These are phyloP conservation scores for Falcaria lacertinaria DNA, from an alignment of 2,888 invertebrate species.

Conservation along the genomic window DNA sequence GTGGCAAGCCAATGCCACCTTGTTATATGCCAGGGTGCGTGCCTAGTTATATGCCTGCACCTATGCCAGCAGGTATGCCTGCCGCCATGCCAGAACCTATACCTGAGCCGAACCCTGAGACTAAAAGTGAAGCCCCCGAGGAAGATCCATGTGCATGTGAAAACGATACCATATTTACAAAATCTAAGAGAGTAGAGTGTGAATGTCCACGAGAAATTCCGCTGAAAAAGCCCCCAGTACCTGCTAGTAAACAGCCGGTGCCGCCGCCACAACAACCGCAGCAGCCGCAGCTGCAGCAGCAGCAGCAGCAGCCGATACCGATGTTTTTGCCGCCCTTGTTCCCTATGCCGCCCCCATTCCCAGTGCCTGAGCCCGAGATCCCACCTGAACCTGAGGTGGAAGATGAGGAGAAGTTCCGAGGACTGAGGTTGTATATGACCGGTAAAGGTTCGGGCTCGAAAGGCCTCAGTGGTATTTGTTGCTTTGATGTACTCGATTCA, in stretches of 20 bases:
- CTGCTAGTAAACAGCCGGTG: too few relatives aligned
- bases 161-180: constrained; percentile 2
- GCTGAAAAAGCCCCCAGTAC: not conserved
- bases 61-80: not conserved
- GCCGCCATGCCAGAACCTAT: not conserved
- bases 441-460: constrained; percentile 39
- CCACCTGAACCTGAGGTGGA: not conserved
- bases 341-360: not conserved
- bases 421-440: constrained; percentile 35
- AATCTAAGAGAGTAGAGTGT: constrained; percentile 16
- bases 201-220: constrained; percentile 25
- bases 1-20: not conserved
- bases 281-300: too few relatives aligned
- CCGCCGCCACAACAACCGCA: too few relatives aligned
- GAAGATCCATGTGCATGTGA: constrained; percentile 1
- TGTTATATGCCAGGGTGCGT: not conserved
- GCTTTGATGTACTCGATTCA: constrained; percentile 26
- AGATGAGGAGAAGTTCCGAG: constrained; percentile 13
- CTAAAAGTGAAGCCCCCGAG: not conserved
- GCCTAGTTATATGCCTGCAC: too few relatives aligned
- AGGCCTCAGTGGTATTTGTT: constrained; percentile 35
- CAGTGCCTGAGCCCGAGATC: not conserved
- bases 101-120: not conserved
- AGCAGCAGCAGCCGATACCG: not conserved
- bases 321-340: not conserved